phyloP scores from a whole-genome alignment of 2,888 invertebrate genomes.

The Drosophila longiperda region DNA sequence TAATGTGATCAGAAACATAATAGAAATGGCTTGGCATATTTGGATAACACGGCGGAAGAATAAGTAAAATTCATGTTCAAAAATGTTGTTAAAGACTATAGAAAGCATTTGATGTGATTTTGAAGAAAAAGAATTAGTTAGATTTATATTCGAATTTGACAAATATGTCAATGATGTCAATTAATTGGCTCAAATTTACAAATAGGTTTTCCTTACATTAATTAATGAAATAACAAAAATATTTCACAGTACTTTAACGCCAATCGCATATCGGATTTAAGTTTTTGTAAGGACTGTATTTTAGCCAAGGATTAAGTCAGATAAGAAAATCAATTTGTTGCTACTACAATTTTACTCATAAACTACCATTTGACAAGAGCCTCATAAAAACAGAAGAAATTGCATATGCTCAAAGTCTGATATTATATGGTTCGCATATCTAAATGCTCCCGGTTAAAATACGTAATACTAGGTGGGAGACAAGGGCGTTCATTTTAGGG shows the following conservation, averaged over 20 bases:
- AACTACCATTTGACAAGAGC: constrained; percentile 64
- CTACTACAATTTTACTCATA: constrained; percentile 64
- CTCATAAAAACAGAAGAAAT: constrained; percentile 61
- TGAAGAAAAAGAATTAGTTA: not conserved
- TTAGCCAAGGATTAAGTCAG: constrained; percentile 54
- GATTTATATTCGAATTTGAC: not conserved
- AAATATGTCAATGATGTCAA: not conserved
- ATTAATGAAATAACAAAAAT: not conserved
- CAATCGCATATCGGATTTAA: constrained; percentile 20
- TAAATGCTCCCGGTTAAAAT: constrained; percentile 59
- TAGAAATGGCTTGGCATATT: not conserved
- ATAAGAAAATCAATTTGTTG: constrained; percentile 65
- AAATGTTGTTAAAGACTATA: not conserved
- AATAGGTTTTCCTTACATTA: not conserved
- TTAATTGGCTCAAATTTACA: not conserved
- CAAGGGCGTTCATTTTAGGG: constrained; percentile 42
- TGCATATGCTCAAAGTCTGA: constrained; percentile 72
- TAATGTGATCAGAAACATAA: not conserved
- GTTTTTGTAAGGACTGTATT: constrained; percentile 7
- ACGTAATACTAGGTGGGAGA: constrained; percentile 31
- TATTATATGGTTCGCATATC: constrained; percentile 72
- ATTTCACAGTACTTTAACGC: not conserved
- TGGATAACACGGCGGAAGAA: not conserved
- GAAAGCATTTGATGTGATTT: not conserved
- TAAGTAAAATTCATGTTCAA: not conserved